Evolutionary conservation across 2,888 invertebrate genomes (phyloP).

Genomic region (Euspilapteryx auroguttella): DNA sequence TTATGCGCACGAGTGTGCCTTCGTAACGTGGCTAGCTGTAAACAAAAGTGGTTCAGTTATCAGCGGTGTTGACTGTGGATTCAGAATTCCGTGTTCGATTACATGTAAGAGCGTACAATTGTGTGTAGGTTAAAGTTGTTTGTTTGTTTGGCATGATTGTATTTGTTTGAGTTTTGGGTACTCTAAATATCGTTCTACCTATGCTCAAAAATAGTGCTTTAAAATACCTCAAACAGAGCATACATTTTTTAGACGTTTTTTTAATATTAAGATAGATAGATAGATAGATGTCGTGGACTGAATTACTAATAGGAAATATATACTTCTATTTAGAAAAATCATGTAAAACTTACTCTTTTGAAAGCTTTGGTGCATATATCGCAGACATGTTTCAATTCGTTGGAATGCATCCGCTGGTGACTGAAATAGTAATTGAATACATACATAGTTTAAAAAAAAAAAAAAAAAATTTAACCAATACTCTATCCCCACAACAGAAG

Average conservation of each 20-base stretch:
- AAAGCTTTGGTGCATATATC: constrained; percentile 26
- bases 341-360: constrained; percentile 25
- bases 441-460: background rate
- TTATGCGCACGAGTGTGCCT: constrained; percentile 23
- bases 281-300: background rate
- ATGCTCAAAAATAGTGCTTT: no score
- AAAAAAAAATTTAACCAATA: no score
- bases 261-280: background rate
- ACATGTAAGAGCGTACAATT: background rate
- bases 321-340: no score
- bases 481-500: no score
- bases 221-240: no score
- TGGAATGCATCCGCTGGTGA: constrained; percentile 17
- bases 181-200: no score
- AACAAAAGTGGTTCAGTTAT: constrained; percentile 4
- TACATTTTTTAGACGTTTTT: no score
- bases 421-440: constrained; percentile 15
- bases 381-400: constrained; percentile 18
- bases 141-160: no score
- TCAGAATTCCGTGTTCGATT: background rate
- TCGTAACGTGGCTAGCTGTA: constrained; percentile 15
- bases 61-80: background rate
- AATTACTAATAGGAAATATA: background rate
- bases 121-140: no score
- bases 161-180: no score